Conservation (phyloP, 2,113 vertebrate species). For the Mobula birostris region DNA sequence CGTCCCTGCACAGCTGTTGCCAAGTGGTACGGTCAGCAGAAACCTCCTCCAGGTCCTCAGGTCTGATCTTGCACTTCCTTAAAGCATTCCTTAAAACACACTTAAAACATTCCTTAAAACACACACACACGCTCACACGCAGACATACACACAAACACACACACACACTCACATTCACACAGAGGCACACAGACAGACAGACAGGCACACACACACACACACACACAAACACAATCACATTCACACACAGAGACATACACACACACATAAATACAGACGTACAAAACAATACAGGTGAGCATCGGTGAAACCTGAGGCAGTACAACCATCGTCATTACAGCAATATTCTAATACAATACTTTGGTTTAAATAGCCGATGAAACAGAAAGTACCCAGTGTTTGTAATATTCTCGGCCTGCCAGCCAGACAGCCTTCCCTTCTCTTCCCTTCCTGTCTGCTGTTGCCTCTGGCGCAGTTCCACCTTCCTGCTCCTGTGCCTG, state of each 20-base stretch:
- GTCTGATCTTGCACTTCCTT: too few relatives aligned
- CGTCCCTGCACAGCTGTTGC: too few relatives aligned
- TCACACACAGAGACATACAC: background rate
- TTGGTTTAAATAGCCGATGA: background rate
- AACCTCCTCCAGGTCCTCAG: too few relatives aligned
- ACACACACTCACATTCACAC: background rate
- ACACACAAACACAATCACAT: background rate
- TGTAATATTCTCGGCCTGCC: background rate
- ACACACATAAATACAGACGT: background rate
- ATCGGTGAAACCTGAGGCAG: background rate
- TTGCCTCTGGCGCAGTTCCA: background rate
- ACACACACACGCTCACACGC: background rate
- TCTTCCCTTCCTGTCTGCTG: constrained; percentile 8
- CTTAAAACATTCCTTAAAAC: too few relatives aligned
- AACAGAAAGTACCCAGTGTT: background rate
- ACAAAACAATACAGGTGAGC: background rate
- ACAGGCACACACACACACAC: background rate
- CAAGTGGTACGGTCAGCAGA: too few relatives aligned
- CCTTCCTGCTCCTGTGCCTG: background rate
- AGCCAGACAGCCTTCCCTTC: constrained; percentile 8
- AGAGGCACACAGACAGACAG: background rate
- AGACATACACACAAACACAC: background rate
- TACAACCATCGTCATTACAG: background rate
- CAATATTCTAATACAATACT: background rate
- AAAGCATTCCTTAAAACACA: too few relatives aligned